These are phyloP conservation scores for Chrysotoxum bicinctum DNA, from an alignment of 2,888 invertebrate genomes.

Conservation along the genomic window DNA sequence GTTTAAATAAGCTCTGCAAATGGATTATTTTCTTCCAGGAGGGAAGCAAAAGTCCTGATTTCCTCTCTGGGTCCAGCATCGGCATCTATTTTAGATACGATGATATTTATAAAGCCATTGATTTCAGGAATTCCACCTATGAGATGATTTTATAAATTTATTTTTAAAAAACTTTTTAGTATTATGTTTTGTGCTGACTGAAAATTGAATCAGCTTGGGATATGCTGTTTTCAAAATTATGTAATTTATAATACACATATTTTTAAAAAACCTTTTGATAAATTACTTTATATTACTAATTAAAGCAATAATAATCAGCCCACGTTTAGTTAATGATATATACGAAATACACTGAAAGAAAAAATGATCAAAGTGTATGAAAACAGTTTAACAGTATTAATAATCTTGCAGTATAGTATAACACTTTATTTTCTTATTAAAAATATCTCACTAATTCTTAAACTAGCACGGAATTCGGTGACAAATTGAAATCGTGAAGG, in stretches of 20 bases:
- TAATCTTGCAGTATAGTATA: too few relatives aligned
- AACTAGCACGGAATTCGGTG: too few relatives aligned
- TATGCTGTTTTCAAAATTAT: neutral
- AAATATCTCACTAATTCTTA: too few relatives aligned
- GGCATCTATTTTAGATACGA: conserved; percentile 14
- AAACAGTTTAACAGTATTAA: too few relatives aligned
- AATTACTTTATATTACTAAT: neutral
- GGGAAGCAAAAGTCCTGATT: neutral
- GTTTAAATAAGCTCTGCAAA: conserved; percentile 31
- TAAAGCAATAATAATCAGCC: conserved; percentile 4
- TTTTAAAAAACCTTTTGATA: neutral
- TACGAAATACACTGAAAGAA: neutral
- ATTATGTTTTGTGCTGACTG: neutral
- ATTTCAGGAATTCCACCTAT: conserved; percentile 1
- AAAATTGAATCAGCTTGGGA: neutral
- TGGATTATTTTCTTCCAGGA: conserved; percentile 3
- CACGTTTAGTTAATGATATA: neutral
- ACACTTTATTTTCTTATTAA: too few relatives aligned
- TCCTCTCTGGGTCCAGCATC: neutral
- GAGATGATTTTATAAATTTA: conserved; percentile 1
- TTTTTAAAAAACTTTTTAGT: neutral
- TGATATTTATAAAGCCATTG: conserved; percentile 32
- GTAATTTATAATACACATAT: too few relatives aligned
- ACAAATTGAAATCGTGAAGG: too few relatives aligned
- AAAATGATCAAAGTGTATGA: neutral